Evolutionary conservation across 2,888 invertebrate genomes (phyloP), one percentile per base, ranked within the genome.

Genomic region (Augochlorella aurata): DNA sequence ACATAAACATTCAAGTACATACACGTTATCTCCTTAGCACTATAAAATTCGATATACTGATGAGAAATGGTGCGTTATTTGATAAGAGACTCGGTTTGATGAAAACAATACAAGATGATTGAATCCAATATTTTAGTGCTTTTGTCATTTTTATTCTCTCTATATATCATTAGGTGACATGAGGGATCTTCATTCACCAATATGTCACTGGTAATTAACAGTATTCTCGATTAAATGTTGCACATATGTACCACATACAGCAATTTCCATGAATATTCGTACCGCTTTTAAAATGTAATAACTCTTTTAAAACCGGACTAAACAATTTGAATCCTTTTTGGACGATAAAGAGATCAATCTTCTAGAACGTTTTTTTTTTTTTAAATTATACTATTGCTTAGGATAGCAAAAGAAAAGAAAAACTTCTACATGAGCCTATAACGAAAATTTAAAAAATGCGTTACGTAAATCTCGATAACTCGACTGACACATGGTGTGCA

Each of bases 1-100:
- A 86, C 68, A 75, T 81, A 84, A 84, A 86, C 65, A 79, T 79
- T 82, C 75, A 16, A 58, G 70, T 65, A 75, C 45, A 49, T 50
- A 52, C 69, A 38, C 24, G 24, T 76, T 85, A 85, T 80, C 83
- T 75, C 18, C 38, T 44, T 9, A 29, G 65, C 45, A 29, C 8
- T 74, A 45, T 69, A 14, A n/a, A 58, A 67, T 70, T 74, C 24
- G 45, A 67, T 61, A 14, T 2, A 16, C 12, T 47, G 2, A 12
- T 14, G 21, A 44, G 16, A 29, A 29, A 66, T 54, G 16, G 2
- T n/a, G 18, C 38, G 16, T 61, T 72, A 49, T 58, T 73, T 38
- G 65, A 80, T 74, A 69, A 74, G 21, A 10, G 14, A 8, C 12
- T 9, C 12, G 16, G 2, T 67, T 79, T 54, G 2, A 63, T n/a